Evolutionary conservation across 2,113 vertebrate species (phyloP), one percentile per base, ranked within the genome.

Genomic region (Azemiops feae): DNA sequence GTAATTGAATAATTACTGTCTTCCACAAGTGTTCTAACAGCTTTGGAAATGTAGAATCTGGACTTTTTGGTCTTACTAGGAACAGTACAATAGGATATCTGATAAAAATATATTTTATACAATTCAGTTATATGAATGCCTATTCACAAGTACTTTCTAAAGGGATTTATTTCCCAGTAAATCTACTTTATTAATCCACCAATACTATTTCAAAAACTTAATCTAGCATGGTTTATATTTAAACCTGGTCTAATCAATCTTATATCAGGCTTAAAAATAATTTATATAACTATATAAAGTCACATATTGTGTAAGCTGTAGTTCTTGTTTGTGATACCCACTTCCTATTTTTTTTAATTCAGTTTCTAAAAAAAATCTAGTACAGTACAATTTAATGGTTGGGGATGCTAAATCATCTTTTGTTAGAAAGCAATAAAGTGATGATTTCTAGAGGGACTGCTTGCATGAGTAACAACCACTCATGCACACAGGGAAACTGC

Each of bases 381-480:
- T 43, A 22, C 74, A 94, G 2, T 57, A 92, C 69, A 91, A 23
- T n/a, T 50, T 54, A 53, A 52, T 8, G 34, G 95, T 20, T 16
- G 95, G 95, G 91, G 91, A n/a, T 18, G 94, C 52, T 91, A 54
- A 58, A 55, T 91, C 43, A 93, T 89, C 20, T 55, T 93, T 93
- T 57, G 53, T 39, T 18, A 64, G 25, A 93, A n/a, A 50, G 53
- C 85, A n/a, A n/a, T 50, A 87, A 92, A 87, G 39, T 87, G 39
- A 57, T 90, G 81, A n/a, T 90, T 96, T 88, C 89, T 60, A 89
- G 60, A 3, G 87, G 87, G 64, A 25, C 90, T 92, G 91, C 93
- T 94, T 88, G 81, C 0, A 3, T 91, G 94, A 96, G 86, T 90
- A 87, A 92, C 60, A 91, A 91, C 90, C 9, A 69, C 92, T 96